Conservation (phyloP, 53 echinoderm and acorn worm species). For the Actinopyga echinites region DNA sequence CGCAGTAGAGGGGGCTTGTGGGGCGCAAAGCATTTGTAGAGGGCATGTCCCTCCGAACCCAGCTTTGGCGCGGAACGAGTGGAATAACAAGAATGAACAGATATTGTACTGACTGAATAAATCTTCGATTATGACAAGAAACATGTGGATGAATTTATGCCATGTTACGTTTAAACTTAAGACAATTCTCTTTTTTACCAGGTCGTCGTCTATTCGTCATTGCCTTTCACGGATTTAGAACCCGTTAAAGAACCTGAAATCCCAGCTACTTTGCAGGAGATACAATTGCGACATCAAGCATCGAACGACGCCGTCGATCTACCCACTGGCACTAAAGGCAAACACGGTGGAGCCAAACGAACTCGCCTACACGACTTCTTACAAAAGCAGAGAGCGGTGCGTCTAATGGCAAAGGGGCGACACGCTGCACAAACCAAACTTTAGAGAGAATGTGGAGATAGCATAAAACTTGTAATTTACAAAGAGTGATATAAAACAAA, state of each 20-base stretch:
- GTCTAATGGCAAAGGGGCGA: slow-evolving; percentile 45
- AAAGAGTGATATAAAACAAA: too few relatives aligned
- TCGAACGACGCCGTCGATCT: slow-evolving; percentile 62
- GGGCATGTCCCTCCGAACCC: too few relatives aligned
- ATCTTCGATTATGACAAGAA: too few relatives aligned
- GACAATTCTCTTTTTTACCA: slow-evolving; percentile 20
- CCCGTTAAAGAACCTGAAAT: slow-evolving; percentile 80
- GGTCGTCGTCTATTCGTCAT: slow-evolving; percentile 92
- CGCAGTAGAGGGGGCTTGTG: too few relatives aligned
- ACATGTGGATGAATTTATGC: too few relatives aligned
- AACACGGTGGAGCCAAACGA: slow-evolving; percentile 63
- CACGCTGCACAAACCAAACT: slow-evolving; percentile 6
- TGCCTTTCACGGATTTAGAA: slow-evolving; percentile 87
- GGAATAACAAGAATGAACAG: too few relatives aligned
- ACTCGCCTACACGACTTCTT: slow-evolving; percentile 75
- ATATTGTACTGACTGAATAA: too few relatives aligned
- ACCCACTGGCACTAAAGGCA: slow-evolving; percentile 37
- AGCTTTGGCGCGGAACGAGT: too few relatives aligned
- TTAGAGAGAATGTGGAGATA: not conserved
- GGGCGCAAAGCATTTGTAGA: too few relatives aligned
- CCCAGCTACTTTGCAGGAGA: slow-evolving; percentile 77
- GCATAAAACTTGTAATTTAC: too few relatives aligned
- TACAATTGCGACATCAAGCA: slow-evolving; percentile 81
- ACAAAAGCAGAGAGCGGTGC: slow-evolving; percentile 75
- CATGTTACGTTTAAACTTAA: too few relatives aligned